These are phyloP conservation scores for Tyria jacobaeae DNA, from an alignment of 2,888 invertebrate species.

Conservation along the genomic window DNA sequence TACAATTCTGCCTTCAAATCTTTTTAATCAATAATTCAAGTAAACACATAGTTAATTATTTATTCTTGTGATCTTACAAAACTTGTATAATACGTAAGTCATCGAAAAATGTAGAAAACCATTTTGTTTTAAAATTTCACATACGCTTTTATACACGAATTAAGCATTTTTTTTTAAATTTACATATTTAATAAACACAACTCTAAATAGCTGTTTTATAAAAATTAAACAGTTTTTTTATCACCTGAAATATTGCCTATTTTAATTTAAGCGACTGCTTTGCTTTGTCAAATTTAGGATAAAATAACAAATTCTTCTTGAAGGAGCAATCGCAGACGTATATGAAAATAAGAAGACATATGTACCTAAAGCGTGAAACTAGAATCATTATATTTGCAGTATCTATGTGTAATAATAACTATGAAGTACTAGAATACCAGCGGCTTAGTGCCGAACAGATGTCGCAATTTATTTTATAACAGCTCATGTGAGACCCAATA, in stretches of 20 bases:
- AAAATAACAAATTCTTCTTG: no score
- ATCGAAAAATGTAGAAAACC: no score
- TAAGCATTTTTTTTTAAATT: no score
- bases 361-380: conserved; percentile 34
- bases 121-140: no score
- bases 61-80: not conserved
- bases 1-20: conserved; percentile 16
- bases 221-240: no score
- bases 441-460: conserved; percentile 68
- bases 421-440: conserved; percentile 47
- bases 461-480: conserved; percentile 67
- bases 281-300: no score
- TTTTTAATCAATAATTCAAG: not conserved
- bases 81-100: no score
- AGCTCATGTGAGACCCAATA: conserved; percentile 48
- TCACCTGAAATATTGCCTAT: no score
- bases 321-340: conserved; percentile 21
- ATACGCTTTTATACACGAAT: no score
- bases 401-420: conserved; percentile 40
- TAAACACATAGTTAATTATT: conserved; percentile 3
- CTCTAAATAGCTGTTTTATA: no score
- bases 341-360: conserved; percentile 32
- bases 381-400: conserved; percentile 29
- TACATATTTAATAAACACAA: no score
- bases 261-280: no score